These are phyloP conservation scores for Microplitis manilae DNA, from an alignment of 2,888 invertebrate genomes.

Conservation along the genomic window DNA sequence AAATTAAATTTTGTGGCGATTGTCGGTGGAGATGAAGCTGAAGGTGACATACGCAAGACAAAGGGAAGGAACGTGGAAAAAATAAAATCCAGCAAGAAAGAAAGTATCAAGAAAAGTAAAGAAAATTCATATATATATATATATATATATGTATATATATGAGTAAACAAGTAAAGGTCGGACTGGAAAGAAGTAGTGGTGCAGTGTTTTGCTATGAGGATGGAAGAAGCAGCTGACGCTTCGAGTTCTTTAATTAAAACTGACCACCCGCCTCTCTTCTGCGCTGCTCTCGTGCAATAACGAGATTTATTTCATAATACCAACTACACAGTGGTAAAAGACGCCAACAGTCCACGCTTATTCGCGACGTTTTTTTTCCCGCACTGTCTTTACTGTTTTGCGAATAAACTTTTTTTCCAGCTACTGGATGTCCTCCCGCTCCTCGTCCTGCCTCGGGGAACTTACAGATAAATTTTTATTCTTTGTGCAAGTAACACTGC, in stretches of 20 bases:
- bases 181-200: conserved; percentile 39
- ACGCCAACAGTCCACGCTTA: neutral
- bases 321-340: conserved; percentile 47
- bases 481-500: neutral
- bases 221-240: conserved; percentile 67
- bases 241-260: conserved; percentile 69
- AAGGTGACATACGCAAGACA: neutral
- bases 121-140: conserved; percentile 40
- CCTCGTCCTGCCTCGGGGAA: neutral
- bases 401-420: neutral
- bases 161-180: conserved; percentile 49
- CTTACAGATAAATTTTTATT: neutral
- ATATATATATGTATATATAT: conserved; percentile 45
- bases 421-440: neutral
- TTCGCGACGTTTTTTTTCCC: conserved; percentile 6
- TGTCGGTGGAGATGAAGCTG: neutral
- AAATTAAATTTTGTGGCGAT: neutral
- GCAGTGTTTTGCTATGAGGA: conserved; percentile 35
- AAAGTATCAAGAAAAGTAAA: conserved; percentile 43
- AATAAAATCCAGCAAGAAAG: conserved; percentile 28
- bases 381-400: conserved; percentile 22
- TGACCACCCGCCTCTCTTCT: conserved; percentile 65
- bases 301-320: conserved; percentile 68
- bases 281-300: conserved; percentile 59
- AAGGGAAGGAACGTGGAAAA: neutral